Conservation (phyloP, 2,113 vertebrate genomes). For the Acanthochromis polyacanthus region DNA sequence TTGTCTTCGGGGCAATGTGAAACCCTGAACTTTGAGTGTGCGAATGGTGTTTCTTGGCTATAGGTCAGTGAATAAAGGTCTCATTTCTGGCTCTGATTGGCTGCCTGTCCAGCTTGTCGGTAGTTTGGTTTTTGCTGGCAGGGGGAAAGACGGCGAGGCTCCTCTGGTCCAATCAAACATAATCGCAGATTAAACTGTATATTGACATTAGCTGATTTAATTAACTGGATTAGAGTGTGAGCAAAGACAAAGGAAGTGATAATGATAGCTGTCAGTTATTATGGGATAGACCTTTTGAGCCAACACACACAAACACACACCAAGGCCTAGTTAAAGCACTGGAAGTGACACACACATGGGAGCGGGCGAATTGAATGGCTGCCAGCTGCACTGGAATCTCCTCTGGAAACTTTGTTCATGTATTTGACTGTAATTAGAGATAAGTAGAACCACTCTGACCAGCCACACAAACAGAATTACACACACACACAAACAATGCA, state of each 20-base stretch:
- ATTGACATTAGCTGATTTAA: constrained; percentile 75
- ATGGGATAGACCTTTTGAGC: constrained; percentile 65
- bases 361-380: constrained; percentile 59
- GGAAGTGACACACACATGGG: constrained; percentile 34
- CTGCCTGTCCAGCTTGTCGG: constrained; percentile 34
- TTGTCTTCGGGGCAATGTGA: neutral
- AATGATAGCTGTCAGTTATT: constrained; percentile 75
- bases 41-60: constrained; percentile 52
- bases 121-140: constrained; percentile 39
- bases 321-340: constrained; percentile 38
- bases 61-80: constrained; percentile 21
- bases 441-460: constrained; percentile 68
- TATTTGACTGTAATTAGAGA: constrained; percentile 76
- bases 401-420: constrained; percentile 62
- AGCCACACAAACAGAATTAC: constrained; percentile 44
- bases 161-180: constrained; percentile 33
- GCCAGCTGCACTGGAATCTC: constrained; percentile 65
- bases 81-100: constrained; percentile 37
- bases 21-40: neutral
- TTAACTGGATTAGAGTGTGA: constrained; percentile 58
- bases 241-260: constrained; percentile 66
- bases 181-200: constrained; percentile 59
- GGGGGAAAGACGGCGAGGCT: constrained; percentile 29
- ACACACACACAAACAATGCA: constrained; percentile 50
- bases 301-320: constrained; percentile 31